phyloP scores from a whole-genome alignment of 2,888 invertebrate species.

The Cataglyphis livida region DNA sequence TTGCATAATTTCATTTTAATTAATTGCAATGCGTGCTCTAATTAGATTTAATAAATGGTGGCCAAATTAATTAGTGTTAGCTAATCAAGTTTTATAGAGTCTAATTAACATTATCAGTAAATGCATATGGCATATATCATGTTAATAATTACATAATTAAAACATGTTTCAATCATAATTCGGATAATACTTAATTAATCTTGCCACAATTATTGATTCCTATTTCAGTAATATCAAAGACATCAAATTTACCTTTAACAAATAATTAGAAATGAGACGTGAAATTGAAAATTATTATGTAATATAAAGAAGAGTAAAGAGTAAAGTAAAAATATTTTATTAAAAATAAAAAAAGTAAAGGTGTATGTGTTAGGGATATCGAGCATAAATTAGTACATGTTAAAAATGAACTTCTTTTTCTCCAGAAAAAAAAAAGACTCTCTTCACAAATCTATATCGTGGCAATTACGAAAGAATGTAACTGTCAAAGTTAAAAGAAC shows the following conservation, averaged over 20 bases:
- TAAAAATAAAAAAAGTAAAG: not conserved
- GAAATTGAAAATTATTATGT: not conserved
- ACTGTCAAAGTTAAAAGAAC: not conserved
- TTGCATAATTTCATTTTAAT: not conserved
- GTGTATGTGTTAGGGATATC: not conserved
- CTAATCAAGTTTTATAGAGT: not conserved
- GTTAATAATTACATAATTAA: slow-evolving; percentile 16
- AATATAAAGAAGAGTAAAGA: not conserved
- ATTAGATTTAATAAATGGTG: slow-evolving; percentile 9
- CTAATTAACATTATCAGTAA: slow-evolving; percentile 11
- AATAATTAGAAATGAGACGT: not conserved
- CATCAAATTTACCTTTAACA: not conserved
- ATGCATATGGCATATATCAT: not conserved
- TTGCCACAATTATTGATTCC: not conserved
- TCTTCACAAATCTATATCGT: not conserved
- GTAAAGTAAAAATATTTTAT: too few relatives aligned
- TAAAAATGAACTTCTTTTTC: not conserved
- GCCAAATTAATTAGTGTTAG: slow-evolving; percentile 5
- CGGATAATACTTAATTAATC: not conserved
- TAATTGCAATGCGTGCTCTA: not conserved
- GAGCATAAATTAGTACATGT: not conserved
- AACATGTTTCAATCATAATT: not conserved
- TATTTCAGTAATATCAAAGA: not conserved
- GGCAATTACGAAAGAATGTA: not conserved
- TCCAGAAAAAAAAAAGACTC: not conserved